These are phyloP conservation scores for Tiliacea aurago DNA, from an alignment of 2,888 invertebrate species.

Conservation along the genomic window DNA sequence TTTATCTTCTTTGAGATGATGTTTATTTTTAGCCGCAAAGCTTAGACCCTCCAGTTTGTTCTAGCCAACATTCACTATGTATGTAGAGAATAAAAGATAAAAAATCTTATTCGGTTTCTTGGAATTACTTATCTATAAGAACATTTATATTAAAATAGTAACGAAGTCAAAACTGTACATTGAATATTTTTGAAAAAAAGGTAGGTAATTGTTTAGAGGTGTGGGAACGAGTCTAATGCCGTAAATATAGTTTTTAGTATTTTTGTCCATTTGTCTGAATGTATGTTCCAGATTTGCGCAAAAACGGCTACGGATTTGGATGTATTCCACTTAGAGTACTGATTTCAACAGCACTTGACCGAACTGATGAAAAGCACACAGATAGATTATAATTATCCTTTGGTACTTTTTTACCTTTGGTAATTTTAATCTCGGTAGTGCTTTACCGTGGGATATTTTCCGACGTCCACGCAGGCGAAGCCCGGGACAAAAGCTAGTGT, in stretches of 20 bases:
- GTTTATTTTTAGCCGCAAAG: slow-evolving; percentile 48
- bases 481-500: background rate
- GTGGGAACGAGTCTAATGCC: background rate
- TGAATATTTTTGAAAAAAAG: background rate
- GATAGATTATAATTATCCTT: too few relatives aligned
- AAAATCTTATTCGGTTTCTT: slow-evolving; percentile 4
- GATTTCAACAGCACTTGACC: too few relatives aligned
- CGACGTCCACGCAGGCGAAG: background rate
- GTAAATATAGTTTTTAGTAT: background rate
- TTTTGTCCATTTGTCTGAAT: background rate
- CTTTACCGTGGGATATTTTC: background rate
- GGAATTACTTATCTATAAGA: background rate
- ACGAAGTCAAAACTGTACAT: background rate
- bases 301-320: background rate
- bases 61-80: slow-evolving; percentile 7
- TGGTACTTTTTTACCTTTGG: too few relatives aligned
- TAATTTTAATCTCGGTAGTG: background rate
- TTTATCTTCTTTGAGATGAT: slow-evolving; percentile 36
- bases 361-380: too few relatives aligned
- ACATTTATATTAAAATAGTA: background rate
- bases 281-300: background rate
- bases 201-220: background rate
- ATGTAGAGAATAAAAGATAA: slow-evolving; percentile 4
- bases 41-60: slow-evolving; percentile 21
- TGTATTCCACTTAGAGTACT: too few relatives aligned